Base-by-base conservation (phyloP, 1,140 invertebrate species). In the Drosophila paulistorum region DNA sequence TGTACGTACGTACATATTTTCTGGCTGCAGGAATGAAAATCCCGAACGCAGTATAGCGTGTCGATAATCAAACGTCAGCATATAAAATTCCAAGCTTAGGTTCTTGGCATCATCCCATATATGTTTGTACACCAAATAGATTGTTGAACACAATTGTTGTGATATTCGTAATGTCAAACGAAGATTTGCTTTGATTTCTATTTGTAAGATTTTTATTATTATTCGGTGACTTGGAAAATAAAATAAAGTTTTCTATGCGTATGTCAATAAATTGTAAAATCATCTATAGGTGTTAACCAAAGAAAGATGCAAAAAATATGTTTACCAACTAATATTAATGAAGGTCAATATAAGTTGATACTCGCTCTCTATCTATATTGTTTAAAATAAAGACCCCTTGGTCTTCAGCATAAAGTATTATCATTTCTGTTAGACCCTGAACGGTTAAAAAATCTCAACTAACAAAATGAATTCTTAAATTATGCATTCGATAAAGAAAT, bases 1-100 rank as follows among this genome's bases (percentile, higher is more conserved):
- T 23, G 23, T 23, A 48, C 1, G 30, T 30, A 26, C 3, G 3
- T 3, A 23, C 17, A 9, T 23, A 9, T 51, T 5, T 51, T 23
- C 20, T 51, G 60, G 11, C 45, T 57, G 45, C 2, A 41, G 23
- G 64, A 71, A 57, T 71, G 64, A 65, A 45, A 39, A 64, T 65
- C 30, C 33, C 11, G 63, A 23, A 65, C 61, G 70, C 45, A 68
- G 70, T 68, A 68, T 13, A 71, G 64, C 80, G 84, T 86, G 83
- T 86, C 84, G 83, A 86, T 86, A 86, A 86, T 86, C 83, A 86
- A 89, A 77, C 83, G 83, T 86, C 83, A 89, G 84, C 83, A 68
- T 84, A 89, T 86, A 84, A 84, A 86, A 86, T 74, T 84, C 80
- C 66, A 78, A 65, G 80, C 82, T 84, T 77, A 77, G 71, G 66